Conservation (phyloP, 1,140 invertebrate genomes). For the Sipha flava region DNA sequence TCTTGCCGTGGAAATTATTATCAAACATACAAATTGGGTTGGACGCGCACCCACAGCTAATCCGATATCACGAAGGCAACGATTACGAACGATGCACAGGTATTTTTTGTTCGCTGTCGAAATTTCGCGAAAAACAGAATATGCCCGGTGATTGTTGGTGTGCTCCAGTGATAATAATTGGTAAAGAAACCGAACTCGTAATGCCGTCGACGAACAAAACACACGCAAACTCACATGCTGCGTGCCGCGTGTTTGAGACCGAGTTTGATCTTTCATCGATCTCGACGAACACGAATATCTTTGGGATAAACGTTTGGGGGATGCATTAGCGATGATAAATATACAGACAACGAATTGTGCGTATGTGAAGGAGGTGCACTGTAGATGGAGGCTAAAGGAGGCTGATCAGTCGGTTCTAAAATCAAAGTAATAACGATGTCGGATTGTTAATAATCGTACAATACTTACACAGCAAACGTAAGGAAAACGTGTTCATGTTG, state of each 20-base stretch:
- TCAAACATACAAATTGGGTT: background rate
- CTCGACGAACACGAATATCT: no score
- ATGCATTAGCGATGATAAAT: no score
- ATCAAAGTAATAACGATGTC: background rate
- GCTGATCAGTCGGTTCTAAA: background rate
- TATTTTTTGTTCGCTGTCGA: background rate
- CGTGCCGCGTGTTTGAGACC: no score
- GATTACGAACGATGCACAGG: no score
- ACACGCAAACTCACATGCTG: background rate
- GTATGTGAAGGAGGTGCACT: no score
- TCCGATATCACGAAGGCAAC: background rate
- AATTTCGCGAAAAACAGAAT: background rate
- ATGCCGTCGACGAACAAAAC: background rate
- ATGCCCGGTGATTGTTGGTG: no score
- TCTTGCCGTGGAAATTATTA: background rate
- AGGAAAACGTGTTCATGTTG: constrained; percentile 1
- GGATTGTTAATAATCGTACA: background rate
- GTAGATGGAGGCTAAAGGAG: no score
- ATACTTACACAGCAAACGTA: constrained; percentile 22
- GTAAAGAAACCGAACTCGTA: background rate
- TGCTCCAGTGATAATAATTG: no score
- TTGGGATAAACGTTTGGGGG: no score
- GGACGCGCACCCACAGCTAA: background rate
- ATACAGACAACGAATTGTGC: no score
- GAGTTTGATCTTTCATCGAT: no score